A percentile compares a stretch with the other conserved stretches of the same genome.
These are phyloP conservation scores for Drosophila nannoptera DNA, from an alignment of 1,140 invertebrate genomes.

Conservation along the genomic window DNA sequence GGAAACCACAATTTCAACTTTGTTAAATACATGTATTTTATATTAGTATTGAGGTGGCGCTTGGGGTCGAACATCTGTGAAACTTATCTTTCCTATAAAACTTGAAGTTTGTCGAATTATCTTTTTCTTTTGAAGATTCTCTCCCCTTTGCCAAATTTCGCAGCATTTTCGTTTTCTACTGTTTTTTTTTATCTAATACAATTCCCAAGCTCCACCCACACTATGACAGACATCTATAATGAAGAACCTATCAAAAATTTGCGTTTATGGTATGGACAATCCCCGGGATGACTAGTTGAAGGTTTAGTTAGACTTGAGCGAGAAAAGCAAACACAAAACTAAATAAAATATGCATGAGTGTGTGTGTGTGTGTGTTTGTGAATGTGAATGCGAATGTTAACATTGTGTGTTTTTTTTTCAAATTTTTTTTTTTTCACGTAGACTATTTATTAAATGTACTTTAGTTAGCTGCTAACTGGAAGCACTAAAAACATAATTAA, in stretches of 20 bases:
- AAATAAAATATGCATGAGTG: no score
- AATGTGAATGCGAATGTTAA: no score
- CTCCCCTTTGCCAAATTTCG: neutral
- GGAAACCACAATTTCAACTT: constrained; percentile 4
- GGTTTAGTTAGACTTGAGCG: constrained; percentile 44
- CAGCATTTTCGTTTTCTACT: neutral
- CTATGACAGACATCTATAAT: constrained; percentile 12
- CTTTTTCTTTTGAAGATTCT: neutral
- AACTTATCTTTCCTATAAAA: neutral
- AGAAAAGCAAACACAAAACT: constrained; percentile 9
- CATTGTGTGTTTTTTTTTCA: no score
- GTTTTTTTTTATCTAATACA: neutral
- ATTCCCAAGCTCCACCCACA: constrained; percentile 7
- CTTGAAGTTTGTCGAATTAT: neutral
- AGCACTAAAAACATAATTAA: constrained; percentile 20
- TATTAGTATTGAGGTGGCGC: constrained; percentile 2
- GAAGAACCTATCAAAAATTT: constrained; percentile 66
- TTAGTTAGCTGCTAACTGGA: constrained; percentile 6
- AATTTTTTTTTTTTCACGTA: no score
- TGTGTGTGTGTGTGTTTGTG: no score
- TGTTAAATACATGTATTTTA: neutral
- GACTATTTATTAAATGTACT: no score
- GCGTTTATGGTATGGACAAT: constrained; percentile 78
- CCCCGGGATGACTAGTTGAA: constrained; percentile 56
- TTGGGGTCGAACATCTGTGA: neutral